These are phyloP conservation scores for Antheraea mylitta DNA, from an alignment of 1,140 invertebrate species.

Conservation along the genomic window DNA sequence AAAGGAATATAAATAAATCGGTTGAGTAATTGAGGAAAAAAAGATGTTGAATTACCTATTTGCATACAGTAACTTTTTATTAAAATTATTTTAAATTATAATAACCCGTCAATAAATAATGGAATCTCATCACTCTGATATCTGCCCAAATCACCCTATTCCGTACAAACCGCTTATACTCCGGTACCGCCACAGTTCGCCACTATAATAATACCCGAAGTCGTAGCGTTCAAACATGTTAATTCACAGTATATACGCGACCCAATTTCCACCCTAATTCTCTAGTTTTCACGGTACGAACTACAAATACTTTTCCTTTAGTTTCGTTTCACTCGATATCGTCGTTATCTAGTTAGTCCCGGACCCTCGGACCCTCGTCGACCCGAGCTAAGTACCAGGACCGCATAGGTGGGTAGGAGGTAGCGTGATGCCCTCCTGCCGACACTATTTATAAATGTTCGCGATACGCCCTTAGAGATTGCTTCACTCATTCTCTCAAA, in stretches of 20 bases:
- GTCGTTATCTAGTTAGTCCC: constrained; percentile 70
- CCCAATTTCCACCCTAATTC: constrained; percentile 60
- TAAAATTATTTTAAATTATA: too few species aligned
- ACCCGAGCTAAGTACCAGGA: constrained; percentile 55
- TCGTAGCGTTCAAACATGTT: constrained; percentile 35
- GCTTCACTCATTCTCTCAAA: constrained; percentile 54
- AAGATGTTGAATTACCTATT: too few species aligned
- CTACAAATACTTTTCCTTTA: constrained; percentile 72
- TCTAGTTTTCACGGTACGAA: constrained; percentile 46
- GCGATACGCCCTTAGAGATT: constrained; percentile 53
- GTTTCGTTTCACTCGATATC: constrained; percentile 63
- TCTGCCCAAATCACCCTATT: too few species aligned
- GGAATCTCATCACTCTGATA: too few species aligned
- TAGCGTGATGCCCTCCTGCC: constrained; percentile 44
- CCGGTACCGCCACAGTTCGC: too few species aligned
- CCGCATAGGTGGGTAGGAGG: constrained; percentile 48
- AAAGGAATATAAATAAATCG: too few species aligned
- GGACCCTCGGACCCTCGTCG: constrained; percentile 30
- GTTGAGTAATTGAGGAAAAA: too few species aligned
- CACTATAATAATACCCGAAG: constrained; percentile 4
- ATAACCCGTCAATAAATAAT: too few species aligned
- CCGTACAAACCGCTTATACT: too few species aligned
- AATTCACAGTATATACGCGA: constrained; percentile 47
- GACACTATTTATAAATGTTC: constrained; percentile 59
- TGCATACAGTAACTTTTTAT: too few species aligned